Conservation (phyloP, 92 coral and sea anemone species). For the Meandrina meandrites region DNA sequence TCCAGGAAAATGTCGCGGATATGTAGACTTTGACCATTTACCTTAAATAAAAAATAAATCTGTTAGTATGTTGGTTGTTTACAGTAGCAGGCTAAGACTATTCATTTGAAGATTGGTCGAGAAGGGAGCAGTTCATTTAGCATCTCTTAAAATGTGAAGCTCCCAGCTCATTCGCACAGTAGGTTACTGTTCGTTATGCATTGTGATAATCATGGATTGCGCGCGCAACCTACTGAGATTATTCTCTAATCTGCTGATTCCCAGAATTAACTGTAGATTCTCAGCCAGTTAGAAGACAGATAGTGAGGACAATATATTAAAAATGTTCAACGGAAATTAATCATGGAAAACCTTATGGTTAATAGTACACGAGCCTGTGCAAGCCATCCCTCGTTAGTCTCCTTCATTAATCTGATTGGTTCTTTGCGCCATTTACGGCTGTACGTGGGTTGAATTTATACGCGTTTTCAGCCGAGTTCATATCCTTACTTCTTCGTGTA, state of each 20-base stretch:
- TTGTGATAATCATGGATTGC: no score
- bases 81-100: no score
- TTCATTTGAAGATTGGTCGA: neutral
- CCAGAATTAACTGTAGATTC: no score
- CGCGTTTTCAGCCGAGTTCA: neutral
- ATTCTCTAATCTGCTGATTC: no score
- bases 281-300: no score
- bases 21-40: constrained; percentile 80
- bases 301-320: no score
- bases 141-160: neutral
- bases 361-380: no score
- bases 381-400: no score
- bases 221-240: no score
- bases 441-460: neutral
- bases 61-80: neutral
- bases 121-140: neutral
- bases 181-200: no score
- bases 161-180: neutral
- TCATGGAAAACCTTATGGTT: no score
- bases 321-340: no score
- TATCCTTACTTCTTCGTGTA: neutral
- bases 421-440: neutral
- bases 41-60: constrained; percentile 48
- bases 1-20: constrained; percentile 89
- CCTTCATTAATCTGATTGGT: neutral